A percentile compares a stretch with the other conserved stretches of the same genome.
Evolutionary conservation across 2,888 invertebrate species (phyloP).

Genomic region (Eudasyphora cyanicolor): DNA sequence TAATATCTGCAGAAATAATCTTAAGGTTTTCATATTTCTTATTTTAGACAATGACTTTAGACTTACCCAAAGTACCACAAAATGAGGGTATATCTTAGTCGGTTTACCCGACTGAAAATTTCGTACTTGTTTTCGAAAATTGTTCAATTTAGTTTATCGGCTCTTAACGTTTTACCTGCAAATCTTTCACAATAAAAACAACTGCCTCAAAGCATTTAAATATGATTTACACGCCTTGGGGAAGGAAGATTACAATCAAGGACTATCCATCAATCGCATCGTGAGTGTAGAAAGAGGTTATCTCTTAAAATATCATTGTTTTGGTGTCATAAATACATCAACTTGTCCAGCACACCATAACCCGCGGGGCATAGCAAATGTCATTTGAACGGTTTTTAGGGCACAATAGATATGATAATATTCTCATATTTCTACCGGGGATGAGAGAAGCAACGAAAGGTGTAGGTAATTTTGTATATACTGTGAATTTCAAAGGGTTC

Average conservation of each 20-base stretch:
- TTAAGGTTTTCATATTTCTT: too few species aligned
- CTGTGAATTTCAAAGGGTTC: conserved; percentile 20
- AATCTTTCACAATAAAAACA: too few species aligned
- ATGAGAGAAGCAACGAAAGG: not conserved
- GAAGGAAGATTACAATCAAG: not conserved
- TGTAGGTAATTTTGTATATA: not conserved
- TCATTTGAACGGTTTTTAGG: not conserved
- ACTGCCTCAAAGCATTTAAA: too few species aligned
- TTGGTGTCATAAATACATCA: not conserved
- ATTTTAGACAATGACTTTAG: too few species aligned
- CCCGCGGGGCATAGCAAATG: conserved; percentile 2
- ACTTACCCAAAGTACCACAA: too few species aligned
- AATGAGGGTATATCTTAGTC: too few species aligned
- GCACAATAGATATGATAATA: not conserved
- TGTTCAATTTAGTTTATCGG: too few species aligned
- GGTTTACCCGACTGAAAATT: too few species aligned
- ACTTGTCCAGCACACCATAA: not conserved
- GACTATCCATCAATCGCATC: not conserved
- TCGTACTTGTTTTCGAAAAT: too few species aligned
- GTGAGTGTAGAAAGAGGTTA: not conserved
- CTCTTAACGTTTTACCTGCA: too few species aligned
- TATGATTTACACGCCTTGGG: not conserved
- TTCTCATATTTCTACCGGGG: not conserved
- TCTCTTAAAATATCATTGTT: not conserved
- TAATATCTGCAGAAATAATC: too few species aligned